phyloP scores from a whole-genome alignment of 2,888 invertebrate species.

The Philereme vetulata region DNA sequence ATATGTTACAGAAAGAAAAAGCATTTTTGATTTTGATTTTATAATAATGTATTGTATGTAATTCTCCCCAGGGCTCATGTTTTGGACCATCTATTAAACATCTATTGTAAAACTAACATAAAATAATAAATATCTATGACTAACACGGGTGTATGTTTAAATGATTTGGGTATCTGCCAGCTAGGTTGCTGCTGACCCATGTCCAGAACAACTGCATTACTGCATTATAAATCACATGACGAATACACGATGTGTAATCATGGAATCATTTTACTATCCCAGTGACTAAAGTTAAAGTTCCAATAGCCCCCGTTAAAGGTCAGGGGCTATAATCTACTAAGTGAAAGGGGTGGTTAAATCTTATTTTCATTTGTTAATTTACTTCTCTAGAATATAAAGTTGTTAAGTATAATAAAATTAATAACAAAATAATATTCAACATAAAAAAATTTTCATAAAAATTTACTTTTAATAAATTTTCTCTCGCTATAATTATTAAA shows the following conservation, averaged over 20 bases:
- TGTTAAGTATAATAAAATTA: conserved; percentile 83
- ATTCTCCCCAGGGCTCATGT: too few species aligned
- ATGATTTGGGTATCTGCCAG: conserved; percentile 17
- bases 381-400: conserved; percentile 88
- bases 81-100: too few species aligned
- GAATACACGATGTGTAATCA: conserved; percentile 49
- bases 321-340: conserved; percentile 87
- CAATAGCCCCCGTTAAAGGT: conserved; percentile 85
- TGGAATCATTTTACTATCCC: conserved; percentile 86
- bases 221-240: conserved; percentile 22
- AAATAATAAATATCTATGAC: too few species aligned
- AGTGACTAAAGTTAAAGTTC: conserved; percentile 81
- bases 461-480: conserved; percentile 68
- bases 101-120: too few species aligned
- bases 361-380: conserved; percentile 79
- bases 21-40: too few species aligned
- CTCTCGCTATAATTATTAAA: conserved; percentile 84
- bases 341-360: conserved; percentile 85
- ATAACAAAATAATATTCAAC: conserved; percentile 78
- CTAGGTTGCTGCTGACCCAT: conserved; percentile 13
- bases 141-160: conserved; percentile 7
- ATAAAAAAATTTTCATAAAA: conserved; percentile 80
- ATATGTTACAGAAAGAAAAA: too few species aligned
- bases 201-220: conserved; percentile 18
- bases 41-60: too few species aligned